Conservation (phyloP, 2,113 vertebrate species). For the Chiloscyllium plagiosum region DNA sequence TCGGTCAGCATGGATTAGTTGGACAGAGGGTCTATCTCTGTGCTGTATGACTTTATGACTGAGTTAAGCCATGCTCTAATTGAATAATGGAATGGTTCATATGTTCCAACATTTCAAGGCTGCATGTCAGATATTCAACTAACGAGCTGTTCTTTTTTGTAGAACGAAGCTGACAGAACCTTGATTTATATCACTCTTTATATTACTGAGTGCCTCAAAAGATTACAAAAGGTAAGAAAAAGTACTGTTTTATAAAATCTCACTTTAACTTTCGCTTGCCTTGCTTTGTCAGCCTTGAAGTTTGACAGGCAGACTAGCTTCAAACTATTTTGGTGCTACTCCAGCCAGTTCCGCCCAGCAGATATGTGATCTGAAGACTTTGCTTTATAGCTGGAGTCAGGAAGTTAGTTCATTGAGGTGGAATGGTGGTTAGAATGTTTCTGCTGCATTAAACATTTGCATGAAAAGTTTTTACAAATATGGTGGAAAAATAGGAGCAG, state of each 20-base stretch:
- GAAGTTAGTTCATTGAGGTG: background rate
- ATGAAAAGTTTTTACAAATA: background rate
- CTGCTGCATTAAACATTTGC: background rate
- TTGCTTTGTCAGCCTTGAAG: background rate
- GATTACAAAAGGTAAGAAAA: slow-evolving; percentile 82
- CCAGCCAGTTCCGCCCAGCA: background rate
- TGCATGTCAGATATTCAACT: background rate
- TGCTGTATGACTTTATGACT: background rate
- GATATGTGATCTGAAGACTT: background rate
- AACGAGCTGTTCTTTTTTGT: slow-evolving; percentile 42
- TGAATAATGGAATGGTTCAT: background rate
- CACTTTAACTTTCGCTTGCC: background rate
- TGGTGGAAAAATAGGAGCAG: background rate
- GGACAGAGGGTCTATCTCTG: no score
- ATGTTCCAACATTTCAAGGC: background rate
- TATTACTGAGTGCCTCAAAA: slow-evolving; percentile 97
- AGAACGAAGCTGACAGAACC: slow-evolving; percentile 97
- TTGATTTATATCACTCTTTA: slow-evolving; percentile 95
- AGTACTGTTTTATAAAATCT: background rate
- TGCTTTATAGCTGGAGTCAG: background rate
- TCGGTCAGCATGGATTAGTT: no score
- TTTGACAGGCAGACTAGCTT: background rate
- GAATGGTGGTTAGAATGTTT: background rate
- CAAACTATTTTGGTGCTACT: background rate
- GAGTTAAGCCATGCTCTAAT: background rate